These are phyloP conservation scores for Phorcus lineatus DNA, from an alignment of 2,888 invertebrate genomes.

Conservation along the genomic window DNA sequence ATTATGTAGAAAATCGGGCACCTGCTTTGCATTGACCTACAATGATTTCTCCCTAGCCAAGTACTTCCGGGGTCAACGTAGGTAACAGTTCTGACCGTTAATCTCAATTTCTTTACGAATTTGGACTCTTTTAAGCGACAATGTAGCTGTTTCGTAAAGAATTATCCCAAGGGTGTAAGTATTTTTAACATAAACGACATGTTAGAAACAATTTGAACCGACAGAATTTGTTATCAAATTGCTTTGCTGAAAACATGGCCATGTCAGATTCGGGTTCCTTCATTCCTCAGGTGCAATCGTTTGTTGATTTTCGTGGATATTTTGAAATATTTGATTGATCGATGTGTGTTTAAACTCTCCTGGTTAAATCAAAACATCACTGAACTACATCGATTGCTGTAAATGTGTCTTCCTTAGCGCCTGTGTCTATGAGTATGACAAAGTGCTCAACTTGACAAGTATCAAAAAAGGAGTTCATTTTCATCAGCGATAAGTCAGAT, in stretches of 20 bases:
- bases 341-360: too few relatives aligned
- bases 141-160: conserved; percentile 31
- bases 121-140: conserved; percentile 36
- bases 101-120: conserved; percentile 31
- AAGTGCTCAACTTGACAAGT: too few relatives aligned
- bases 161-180: conserved; percentile 35
- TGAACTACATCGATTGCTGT: too few relatives aligned
- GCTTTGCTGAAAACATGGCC: not conserved
- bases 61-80: conserved; percentile 27
- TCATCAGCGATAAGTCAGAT: too few relatives aligned
- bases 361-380: too few relatives aligned
- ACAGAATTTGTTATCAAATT: not conserved
- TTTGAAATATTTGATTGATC: too few relatives aligned
- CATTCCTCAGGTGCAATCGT: not conserved
- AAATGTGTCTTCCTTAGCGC: too few relatives aligned
- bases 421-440: too few relatives aligned
- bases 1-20: not conserved
- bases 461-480: too few relatives aligned
- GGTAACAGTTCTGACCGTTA: conserved; percentile 29
- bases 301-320: not conserved
- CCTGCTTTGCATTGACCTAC: not conserved
- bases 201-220: not conserved
- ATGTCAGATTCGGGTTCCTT: not conserved
- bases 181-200: not conserved
- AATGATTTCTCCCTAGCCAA: conserved; percentile 23